Percentiles rank a stretch among this genome's conserved stretches.
These are phyloP conservation scores for Gymnopithys bicolor DNA, from an alignment of 2,797 vertebrate species.

Conservation along the genomic window DNA sequence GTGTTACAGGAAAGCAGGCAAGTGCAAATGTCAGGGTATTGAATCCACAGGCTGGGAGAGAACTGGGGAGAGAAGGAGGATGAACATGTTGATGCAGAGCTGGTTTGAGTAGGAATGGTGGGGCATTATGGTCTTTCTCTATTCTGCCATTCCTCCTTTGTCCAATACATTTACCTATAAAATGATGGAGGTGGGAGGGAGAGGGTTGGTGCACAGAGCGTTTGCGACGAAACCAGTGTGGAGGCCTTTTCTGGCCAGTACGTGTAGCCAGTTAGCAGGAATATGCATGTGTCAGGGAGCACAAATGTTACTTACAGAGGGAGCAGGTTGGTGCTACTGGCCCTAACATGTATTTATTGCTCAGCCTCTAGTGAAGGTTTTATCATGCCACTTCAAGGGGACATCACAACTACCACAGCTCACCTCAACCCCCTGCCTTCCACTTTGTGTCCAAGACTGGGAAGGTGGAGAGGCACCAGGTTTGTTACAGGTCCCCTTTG, in stretches of 20 bases:
- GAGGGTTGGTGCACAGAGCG: not conserved
- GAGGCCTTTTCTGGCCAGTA: not conserved
- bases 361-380: not conserved
- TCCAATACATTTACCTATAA: not conserved
- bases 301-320: not conserved
- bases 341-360: not conserved
- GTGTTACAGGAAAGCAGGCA: not conserved
- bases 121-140: not conserved
- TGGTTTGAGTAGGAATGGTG: not conserved
- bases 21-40: not conserved
- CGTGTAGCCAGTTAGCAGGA: not conserved
- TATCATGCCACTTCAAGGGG: not conserved
- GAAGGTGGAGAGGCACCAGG: too few relatives aligned
- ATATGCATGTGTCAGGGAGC: too few relatives aligned
- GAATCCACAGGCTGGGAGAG: not conserved
- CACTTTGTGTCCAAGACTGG: not conserved
- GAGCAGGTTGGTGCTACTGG: not conserved
- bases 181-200: not conserved
- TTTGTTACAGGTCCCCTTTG: not conserved
- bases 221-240: not conserved
- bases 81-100: not conserved
- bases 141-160: not conserved
- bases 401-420: not conserved
- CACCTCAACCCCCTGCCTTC: not conserved
- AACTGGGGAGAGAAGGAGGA: not conserved